Base-by-base conservation (phyloP, 1,140 invertebrate genomes). In the Globodera ellingtonae region DNA sequence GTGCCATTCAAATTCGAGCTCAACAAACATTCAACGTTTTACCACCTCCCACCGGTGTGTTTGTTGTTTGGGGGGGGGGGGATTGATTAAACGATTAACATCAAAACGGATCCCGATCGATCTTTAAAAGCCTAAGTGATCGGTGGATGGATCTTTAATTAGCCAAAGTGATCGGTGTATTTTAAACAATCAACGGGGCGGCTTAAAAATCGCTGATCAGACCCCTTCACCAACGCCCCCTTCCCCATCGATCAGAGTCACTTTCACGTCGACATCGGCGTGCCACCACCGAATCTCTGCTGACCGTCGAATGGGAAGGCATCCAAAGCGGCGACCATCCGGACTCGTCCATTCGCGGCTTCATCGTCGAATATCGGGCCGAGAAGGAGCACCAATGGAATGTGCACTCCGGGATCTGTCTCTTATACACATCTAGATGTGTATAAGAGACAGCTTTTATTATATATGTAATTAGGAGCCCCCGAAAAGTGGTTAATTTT, bases 311-410 rank as follows among this genome's bases (percentile, higher is more conserved):
- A 83, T 88, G 87, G 87, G 87, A 88, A 83, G 87, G 87, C 44
- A 89, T 89, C 75, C 87, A 89, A 78, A 89, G 84, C 79, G 88
- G 88, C 50, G 87, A 89, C 75, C 87, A 89, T 79, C 86, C 87
- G 13, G 87, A 89, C 72, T 82, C 81, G 15, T 78, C 82, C 70
- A 85, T 89, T 74, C 86, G 87, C 52, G 87, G 87, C n/a, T 89
- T 89, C 79, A 84, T 89, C 66, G 87, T 89, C 50, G 87, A 89
- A 81, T 89, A 89, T 79, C 81, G 89, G 24, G 83, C 87, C 21
- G 88, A 89, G 71, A 83, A 82, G 56, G 89, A 89, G 73, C 70
- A 74, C 59, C 81, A 87, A 79, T 89, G 87, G 87, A 86, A 87
- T 72, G 83, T 89, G n/a, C 87, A 89, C 79, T 82, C 86, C 21